Evolutionary conservation across 2,113 vertebrate genomes (phyloP).

Genomic region (Crotalus horridus): DNA sequence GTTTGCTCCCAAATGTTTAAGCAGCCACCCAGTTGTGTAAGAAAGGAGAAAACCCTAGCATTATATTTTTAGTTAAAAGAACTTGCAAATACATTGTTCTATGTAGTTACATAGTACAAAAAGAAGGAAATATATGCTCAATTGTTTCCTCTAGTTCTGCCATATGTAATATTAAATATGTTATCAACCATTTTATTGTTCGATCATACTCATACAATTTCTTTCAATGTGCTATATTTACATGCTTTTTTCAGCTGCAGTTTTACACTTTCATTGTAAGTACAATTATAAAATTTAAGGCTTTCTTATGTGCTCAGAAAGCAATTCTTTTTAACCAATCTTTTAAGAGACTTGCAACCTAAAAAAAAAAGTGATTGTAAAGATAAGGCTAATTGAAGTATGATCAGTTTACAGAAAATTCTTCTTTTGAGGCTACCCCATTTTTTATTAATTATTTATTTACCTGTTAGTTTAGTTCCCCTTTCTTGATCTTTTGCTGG

Average conservation of each 20-base stretch:
- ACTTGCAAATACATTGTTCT: slow-evolving; percentile 63
- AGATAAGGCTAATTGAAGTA: slow-evolving; percentile 54
- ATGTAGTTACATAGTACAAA: slow-evolving; percentile 68
- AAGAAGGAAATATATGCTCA: slow-evolving; percentile 54
- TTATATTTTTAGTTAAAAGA: slow-evolving; percentile 40
- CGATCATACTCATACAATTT: slow-evolving; percentile 65
- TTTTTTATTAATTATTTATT: slow-evolving; percentile 83
- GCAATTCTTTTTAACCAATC: slow-evolving; percentile 39
- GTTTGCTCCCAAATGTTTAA: slow-evolving; percentile 58
- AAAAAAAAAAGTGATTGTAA: slow-evolving; percentile 50
- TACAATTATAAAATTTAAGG: slow-evolving; percentile 46
- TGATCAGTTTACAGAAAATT: slow-evolving; percentile 61
- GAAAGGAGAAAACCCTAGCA: slow-evolving; percentile 25
- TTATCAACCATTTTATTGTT: slow-evolving; percentile 72
- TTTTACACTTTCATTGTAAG: slow-evolving; percentile 61
- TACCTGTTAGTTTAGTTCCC: slow-evolving; percentile 63
- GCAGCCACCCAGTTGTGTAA: slow-evolving; percentile 40
- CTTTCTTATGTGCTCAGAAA: slow-evolving; percentile 50
- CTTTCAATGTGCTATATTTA: slow-evolving; percentile 72
- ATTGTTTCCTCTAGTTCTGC: slow-evolving; percentile 70
- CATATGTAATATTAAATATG: slow-evolving; percentile 70
- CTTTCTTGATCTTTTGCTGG: slow-evolving; percentile 54
- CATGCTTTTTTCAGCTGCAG: slow-evolving; percentile 64
- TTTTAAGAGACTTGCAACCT: slow-evolving; percentile 46
- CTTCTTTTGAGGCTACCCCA: slow-evolving; percentile 57